These are phyloP conservation scores for Oligia strigilis DNA, from an alignment of 2,888 invertebrate species.

Conservation along the genomic window DNA sequence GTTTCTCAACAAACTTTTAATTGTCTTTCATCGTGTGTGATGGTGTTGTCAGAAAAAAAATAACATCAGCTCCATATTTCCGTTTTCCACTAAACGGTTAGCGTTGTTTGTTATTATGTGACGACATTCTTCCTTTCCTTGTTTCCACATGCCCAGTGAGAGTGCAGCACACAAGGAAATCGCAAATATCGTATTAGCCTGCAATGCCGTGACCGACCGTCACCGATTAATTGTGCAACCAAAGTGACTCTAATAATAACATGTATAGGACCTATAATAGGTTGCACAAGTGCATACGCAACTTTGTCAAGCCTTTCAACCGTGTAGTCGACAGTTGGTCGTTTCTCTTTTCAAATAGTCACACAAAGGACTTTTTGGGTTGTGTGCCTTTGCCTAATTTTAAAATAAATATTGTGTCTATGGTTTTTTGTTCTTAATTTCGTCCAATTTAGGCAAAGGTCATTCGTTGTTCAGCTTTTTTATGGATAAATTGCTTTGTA, in stretches of 20 bases:
- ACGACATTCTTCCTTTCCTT: conserved; percentile 58
- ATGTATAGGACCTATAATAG: conserved; percentile 48
- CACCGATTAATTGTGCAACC: conserved; percentile 63
- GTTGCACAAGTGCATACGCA: conserved; percentile 59
- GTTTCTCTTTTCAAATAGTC: conserved; percentile 62
- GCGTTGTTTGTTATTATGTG: conserved; percentile 45
- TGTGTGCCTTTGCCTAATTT: conserved; percentile 21
- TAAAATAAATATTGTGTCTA: neutral
- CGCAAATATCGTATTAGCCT: conserved; percentile 63
- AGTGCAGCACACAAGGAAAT: conserved; percentile 66
- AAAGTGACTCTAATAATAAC: conserved; percentile 54
- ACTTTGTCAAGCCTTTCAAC: conserved; percentile 62
- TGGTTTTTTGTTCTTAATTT: conserved; percentile 6
- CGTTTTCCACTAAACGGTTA: conserved; percentile 42
- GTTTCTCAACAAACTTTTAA: neutral
- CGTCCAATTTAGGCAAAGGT: neutral
- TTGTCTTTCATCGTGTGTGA: neutral
- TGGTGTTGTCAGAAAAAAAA: conserved; percentile 4
- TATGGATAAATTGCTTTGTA: neutral
- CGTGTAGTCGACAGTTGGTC: conserved; percentile 50
- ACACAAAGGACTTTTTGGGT: conserved; percentile 48
- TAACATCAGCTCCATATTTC: conserved; percentile 29
- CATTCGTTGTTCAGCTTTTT: neutral
- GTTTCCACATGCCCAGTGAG: conserved; percentile 66
- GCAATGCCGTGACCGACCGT: conserved; percentile 64